Evolutionary conservation across 2,888 invertebrate species (phyloP), one percentile per base, ranked within the genome.

Genomic region (Tuta absoluta): DNA sequence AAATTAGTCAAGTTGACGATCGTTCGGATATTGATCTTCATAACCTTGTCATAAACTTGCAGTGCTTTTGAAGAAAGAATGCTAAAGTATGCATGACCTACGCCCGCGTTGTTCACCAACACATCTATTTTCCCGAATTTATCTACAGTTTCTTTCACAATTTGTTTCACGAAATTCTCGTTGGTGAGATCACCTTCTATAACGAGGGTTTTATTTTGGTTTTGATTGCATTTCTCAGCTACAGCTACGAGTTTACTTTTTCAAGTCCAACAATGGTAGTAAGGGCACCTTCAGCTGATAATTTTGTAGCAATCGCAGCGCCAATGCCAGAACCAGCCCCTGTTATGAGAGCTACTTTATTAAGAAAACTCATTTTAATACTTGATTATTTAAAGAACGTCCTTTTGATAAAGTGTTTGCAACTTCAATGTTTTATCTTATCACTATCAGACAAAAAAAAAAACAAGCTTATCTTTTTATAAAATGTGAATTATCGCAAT

Each of bases 261-360:
- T 95, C 95, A 66, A 95, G 87, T 85, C 89, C 95, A 83, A 85
- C 93, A 80, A 90, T 93, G 38, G 92, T 87, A 14, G 95, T 73
- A 38, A 76, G 81, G 4, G 93, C 94, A n/a, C 93, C 94, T 33
- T 92, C 80, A 71, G 89, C 87, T 0, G 93, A 90, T 70, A 95
- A 93, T 65, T 93, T 87, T 0, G 92, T 67, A 0, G 94, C 94
- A 0, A 93, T 91, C 2, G 92, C 93, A 2, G 92, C 92, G 0
- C 95, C 95, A 66, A 95, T 94, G 1, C 95, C 71, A 94, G 28
- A 93, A 75, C 93, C 93, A 2, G 93, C 93, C 37, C 94, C 94
- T 0, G 92, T 92, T 38, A 92, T 85, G 4, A 85, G 92, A 41
- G 92, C 92, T 1, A 63, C 63, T 60, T 56, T 66, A 33, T 59